phyloP scores from a whole-genome alignment of 1,140 invertebrate species.

The Adelges cooleyi region DNA sequence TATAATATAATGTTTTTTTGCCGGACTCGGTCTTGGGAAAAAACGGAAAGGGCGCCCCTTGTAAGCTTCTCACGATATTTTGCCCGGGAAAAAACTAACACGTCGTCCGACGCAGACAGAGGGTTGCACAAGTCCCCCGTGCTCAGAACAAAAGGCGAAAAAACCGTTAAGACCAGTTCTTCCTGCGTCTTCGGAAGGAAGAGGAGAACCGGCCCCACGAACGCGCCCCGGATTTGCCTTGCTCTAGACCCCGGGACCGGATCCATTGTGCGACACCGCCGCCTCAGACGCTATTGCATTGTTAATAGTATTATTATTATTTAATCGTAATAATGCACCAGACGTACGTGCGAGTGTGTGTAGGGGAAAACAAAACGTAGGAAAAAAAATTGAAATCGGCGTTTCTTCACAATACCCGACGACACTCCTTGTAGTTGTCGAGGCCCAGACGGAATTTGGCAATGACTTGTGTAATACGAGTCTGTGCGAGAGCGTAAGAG shows the following conservation, averaged over 20 bases:
- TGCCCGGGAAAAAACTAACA: neutral
- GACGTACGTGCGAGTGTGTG: constrained; percentile 5
- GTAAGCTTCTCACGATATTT: constrained; percentile 17
- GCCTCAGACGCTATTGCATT: constrained; percentile 11
- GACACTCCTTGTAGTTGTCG: neutral
- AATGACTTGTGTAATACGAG: neutral
- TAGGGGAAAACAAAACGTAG: neutral
- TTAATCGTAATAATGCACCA: constrained; percentile 20
- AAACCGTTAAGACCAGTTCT: constrained; percentile 26
- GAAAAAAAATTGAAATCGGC: neutral
- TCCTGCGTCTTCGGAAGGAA: constrained; percentile 22
- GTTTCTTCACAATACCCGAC: neutral
- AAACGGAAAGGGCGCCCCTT: constrained; percentile 2
- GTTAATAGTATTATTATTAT: constrained; percentile 20
- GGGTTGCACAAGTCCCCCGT: neutral
- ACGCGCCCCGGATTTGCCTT: constrained; percentile 2
- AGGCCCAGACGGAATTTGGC: neutral
- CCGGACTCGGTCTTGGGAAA: constrained; percentile 10
- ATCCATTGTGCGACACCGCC: constrained; percentile 13
- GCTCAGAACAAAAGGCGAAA: constrained; percentile 17
- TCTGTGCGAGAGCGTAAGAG: neutral
- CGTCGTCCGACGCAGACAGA: neutral
- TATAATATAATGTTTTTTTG: too few species aligned
- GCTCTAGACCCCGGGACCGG: neutral
- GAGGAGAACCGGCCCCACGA: constrained; percentile 8